Percentiles rank a stretch among this genome's conserved stretches.
Evolutionary conservation across 1,140 invertebrate genomes (phyloP).

Genomic region (Meloidogyne chitwoodi): DNA sequence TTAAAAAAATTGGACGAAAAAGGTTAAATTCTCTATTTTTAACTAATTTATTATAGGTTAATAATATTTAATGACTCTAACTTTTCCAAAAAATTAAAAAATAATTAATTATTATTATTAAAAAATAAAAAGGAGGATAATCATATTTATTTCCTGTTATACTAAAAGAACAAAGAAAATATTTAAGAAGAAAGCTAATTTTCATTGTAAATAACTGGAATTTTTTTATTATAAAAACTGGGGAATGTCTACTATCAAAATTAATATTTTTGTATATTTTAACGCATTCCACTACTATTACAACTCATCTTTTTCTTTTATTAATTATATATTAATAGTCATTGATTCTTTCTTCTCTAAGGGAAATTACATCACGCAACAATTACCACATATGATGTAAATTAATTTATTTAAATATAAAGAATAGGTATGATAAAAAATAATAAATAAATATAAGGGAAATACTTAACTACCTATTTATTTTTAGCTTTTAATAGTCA

Average conservation of each 20-base stretch:
- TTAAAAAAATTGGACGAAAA: no score
- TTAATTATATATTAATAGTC: background rate
- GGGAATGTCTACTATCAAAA: background rate
- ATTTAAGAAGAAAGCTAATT: background rate
- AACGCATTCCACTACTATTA: no score
- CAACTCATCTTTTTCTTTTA: background rate
- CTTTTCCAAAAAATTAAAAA: no score
- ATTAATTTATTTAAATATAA: background rate
- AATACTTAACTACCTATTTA: no score
- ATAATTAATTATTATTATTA: no score
- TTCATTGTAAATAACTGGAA: background rate
- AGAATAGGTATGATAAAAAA: background rate
- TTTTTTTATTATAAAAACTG: background rate
- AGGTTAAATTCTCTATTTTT: no score
- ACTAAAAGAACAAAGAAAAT: background rate
- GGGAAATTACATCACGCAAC: background rate
- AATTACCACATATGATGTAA: background rate
- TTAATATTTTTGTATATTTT: background rate
- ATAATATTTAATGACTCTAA: no score
- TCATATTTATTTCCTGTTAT: no score
- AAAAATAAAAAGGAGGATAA: no score
- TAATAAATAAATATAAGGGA: background rate
- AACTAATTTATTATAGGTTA: no score
- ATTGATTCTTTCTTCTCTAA: background rate
- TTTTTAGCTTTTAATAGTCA: no score